Evolutionary conservation across 2,888 invertebrate genomes (phyloP), one percentile per base, ranked within the genome.

Genomic region (Morpho achilles): DNA sequence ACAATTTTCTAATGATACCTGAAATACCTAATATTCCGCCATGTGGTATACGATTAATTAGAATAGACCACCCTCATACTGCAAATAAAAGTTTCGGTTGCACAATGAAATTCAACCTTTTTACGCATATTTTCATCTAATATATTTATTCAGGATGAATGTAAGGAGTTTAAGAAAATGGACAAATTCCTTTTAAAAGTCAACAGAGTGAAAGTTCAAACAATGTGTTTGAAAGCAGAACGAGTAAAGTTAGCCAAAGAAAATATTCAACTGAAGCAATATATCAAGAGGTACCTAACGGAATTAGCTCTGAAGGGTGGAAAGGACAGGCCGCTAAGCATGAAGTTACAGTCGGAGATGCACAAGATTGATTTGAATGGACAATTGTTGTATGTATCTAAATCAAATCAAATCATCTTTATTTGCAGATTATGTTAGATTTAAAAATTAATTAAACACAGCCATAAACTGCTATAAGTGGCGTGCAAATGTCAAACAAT

Each of bases 131-230:
- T 32, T 32, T 32, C 32, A 32, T 32, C 5, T 32, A 32, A 32
- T 32, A 32, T 32, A 5, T 5, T 32, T 32, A 45, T 50, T 22
- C n/a, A 92, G 92, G 75, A 83, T 16, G 87, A 83, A 69, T 89
- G 90, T 64, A 91, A 87, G 50, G 85, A 91, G 52, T 92, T 92
- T 71, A 86, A 86, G 9, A 92, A 93, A 74, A 84, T 96, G 87
- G 94, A 94, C 64, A 94, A 93, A 67, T 95, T 96, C 74, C 93
- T 96, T 92, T 65, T 87, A 5, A 91, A 90, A 79, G 70, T 82
- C 10, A 91, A 90, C 72, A 73, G 85, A 60, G 87, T 81, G 0
- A 82, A 77, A 58, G 85, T 91, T 0, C 90, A 91, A 57, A 79
- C 82, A 0, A 73, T 88, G 57, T 87, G 90, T 57, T 68, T 91